Conservation (phyloP, 1,140 invertebrate genomes). For the Centruroides vittatus region DNA sequence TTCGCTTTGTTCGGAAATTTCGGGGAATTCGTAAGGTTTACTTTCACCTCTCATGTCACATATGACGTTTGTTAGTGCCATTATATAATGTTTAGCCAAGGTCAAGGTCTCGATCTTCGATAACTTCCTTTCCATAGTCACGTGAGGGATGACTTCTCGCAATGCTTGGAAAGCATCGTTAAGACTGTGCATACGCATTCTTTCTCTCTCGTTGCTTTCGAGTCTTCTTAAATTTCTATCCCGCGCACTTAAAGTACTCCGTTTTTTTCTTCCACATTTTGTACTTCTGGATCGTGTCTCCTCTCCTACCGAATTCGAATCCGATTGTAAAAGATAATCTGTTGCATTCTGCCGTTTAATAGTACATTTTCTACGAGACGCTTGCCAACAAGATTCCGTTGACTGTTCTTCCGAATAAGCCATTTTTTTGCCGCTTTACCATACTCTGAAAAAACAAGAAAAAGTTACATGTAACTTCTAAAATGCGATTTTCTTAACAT, state of each 20-base stretch:
- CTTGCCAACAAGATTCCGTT: no score
- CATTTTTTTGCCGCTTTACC: no score
- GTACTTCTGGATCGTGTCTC: no score
- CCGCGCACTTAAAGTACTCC: conserved; percentile 45
- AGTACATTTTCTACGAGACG: no score
- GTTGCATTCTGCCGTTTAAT: no score
- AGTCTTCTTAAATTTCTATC: conserved; percentile 63
- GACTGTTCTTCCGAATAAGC: no score
- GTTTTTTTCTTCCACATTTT: background rate
- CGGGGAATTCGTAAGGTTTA: conserved; percentile 37
- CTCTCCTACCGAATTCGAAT: no score
- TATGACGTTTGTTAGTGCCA: conserved; percentile 72
- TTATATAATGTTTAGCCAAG: conserved; percentile 76
- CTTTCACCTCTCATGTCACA: conserved; percentile 57
- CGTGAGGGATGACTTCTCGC: conserved; percentile 70
- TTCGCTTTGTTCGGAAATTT: no score
- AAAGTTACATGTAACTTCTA: no score
- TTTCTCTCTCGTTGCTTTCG: conserved; percentile 71
- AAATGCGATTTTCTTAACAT: no score
- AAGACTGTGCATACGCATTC: conserved; percentile 73
- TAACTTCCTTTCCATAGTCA: conserved; percentile 63
- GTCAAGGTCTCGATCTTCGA: conserved; percentile 74
- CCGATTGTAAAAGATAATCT: no score
- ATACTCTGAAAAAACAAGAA: no score
- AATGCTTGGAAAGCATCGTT: conserved; percentile 78